Evolutionary conservation across 2,113 vertebrate genomes (phyloP).

Genomic region (Bubalus kerabau): DNA sequence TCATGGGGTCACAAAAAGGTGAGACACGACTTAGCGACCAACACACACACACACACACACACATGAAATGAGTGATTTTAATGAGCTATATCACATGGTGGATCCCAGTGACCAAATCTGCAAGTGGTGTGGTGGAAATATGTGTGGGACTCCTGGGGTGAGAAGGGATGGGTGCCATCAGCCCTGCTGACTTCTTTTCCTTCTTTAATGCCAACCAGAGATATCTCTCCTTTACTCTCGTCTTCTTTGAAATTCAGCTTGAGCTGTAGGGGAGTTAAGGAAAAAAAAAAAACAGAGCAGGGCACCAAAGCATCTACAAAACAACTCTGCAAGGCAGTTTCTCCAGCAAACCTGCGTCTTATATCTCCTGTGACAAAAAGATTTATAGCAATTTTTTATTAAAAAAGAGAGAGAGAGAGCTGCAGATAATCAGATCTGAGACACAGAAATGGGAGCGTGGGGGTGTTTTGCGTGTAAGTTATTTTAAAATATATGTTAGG

Average conservation of each 20-base stretch:
- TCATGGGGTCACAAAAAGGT: neutral
- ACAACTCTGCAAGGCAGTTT: conserved; percentile 60
- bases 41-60: neutral
- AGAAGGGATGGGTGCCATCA: neutral
- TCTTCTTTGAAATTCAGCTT: conserved; percentile 59
- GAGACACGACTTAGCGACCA: neutral
- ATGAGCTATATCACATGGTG: neutral
- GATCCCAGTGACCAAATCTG: neutral
- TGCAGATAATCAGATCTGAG: conserved; percentile 71
- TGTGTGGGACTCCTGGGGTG: neutral
- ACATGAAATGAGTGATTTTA: neutral
- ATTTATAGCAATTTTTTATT: conserved; percentile 70
- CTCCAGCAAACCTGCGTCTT: conserved; percentile 30
- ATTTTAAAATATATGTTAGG: conserved; percentile 76
- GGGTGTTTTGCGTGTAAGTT: conserved; percentile 56
- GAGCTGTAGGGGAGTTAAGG: conserved; percentile 43
- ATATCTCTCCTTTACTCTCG: conserved; percentile 16
- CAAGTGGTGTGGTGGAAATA: too few species aligned
- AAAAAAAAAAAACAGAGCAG: neutral
- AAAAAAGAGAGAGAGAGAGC: conserved; percentile 62
- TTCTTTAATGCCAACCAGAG: neutral
- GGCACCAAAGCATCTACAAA: conserved; percentile 52
- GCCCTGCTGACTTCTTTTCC: neutral
- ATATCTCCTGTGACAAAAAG: conserved; percentile 71
- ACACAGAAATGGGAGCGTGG: conserved; percentile 58